Base-by-base conservation (phyloP, 2,113 vertebrate species). In the Xerus inauris region DNA sequence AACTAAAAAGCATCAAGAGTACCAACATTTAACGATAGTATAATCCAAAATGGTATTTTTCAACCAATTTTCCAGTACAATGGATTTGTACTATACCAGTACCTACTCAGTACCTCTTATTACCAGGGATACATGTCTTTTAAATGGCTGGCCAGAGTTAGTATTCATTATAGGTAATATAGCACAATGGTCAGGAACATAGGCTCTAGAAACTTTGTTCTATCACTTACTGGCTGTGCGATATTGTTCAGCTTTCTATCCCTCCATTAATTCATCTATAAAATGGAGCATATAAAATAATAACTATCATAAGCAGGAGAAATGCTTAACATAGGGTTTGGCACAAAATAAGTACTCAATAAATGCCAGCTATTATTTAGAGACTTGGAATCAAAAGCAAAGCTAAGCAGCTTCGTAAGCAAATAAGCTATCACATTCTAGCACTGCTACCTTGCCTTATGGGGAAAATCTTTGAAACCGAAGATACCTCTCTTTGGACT, bases 31-130 rank as follows among this genome's bases (percentile, higher is more conserved):
- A 83, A 96, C 87, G 76, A 67, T 62, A n/a, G 64, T 89, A 73
- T 59, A 92, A 94, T 12, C 16, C 30, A 22, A 94, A 94, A 92
- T 19, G 42, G 32, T 49, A 97, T 76, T 97, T 59, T 94, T 81
- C 47, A 87, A 57, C 7, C 80, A 47, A 42, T 54, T 87, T 71
- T 73, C 65, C 1, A 80, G 54, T 91, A 2, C 22, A 91, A 42
- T 47, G 57, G 54, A 80, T 45, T 24, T 89, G 40, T 12, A 94
- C 47, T 65, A 19, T 13, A 32, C 6, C 59, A 62, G 59, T 62
- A 62, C 24, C 59, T 59, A 59, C 57, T 59, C 57, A 59, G 7
- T 59, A 32, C 20, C 47, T 87, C n/a, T 67, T 35, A 77, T 38
- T 49, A 94, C 22, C 7, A 71, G 42, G 17, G 2, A 32, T 14